Base-by-base conservation (phyloP, 2,113 vertebrate species). In the Oryzias woworae region DNA sequence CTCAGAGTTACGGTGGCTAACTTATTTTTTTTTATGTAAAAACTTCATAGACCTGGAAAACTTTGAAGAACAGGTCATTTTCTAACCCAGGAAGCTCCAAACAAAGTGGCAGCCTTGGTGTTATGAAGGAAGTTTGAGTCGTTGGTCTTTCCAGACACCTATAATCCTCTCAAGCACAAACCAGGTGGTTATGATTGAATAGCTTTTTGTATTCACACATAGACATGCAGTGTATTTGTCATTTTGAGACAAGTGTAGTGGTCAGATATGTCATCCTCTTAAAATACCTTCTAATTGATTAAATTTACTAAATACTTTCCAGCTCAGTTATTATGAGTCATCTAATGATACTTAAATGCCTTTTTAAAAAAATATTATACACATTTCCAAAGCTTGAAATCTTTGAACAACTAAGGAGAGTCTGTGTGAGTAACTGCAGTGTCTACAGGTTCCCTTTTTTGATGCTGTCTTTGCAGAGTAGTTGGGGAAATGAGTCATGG, bases 401-500 rank as follows among this genome's bases (percentile, higher is more conserved):
- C 26, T 28, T 20, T 20, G 6, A 28, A 6, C 26, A 28, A 28
- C 26, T 28, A 28, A 6, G 26, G 18, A 80, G 76, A 49, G 48
- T 52, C 5, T 78, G 49, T 66, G 51, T 69, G 66, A 64, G 58
- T 75, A 66, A 81, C 52, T 77, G 57, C 69, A 53, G 56, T 58
- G 74, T 75, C 62, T 80, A 43, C 71, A 71, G 81, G 73, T 80
- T 83, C 75, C 59, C 57, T 71, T 75, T 80, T 70, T 81, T 72
- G 49, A 81, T 73, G 62, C 66, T 58, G 80, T 75, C 73, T 80
- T 82, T 80, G 75, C 78, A 67, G 51, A 24, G 83, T 90, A 82
- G 87, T 83, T 81, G 82, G 77, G 88, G 90, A 91, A 92, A 91
- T 91, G 82, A 91, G 76, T 89, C 87, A 88, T 26, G 4, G 89